Evolutionary conservation across 2,888 invertebrate genomes (phyloP), one percentile per base, ranked within the genome.

Genomic region (Drosophila quinaria): DNA sequence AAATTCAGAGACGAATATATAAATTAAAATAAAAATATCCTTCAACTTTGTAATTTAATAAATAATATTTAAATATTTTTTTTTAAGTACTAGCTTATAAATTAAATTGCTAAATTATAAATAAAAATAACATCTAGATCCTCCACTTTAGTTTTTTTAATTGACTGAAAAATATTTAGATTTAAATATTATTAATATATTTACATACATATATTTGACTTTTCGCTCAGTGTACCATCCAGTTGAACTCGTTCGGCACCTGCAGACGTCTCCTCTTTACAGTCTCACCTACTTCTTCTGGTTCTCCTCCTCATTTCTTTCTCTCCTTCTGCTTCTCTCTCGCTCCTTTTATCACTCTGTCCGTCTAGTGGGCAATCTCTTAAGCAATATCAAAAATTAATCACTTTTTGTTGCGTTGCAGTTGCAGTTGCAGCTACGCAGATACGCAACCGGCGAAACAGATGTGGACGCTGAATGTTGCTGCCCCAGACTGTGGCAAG

Each of bases 371-470:
- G 51, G 74, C 84, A 81, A 87, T 86, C 88, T 74, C 69, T 78
- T 82, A 76, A 81, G 62, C 90, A 86, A 86, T 82, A 87, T 86
- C 86, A 88, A 88, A 88, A 88, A 86, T 86, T 86, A 86, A 86
- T 86, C 90, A 86, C 88, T 86, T 86, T 87, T 86, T 71, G 37
- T 44, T 52, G 58, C 39, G 46, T 35, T 58, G 72, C 42, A 42
- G 42, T 46, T 74, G 73, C 74, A 76, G 74, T 78, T 88, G 70
- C 82, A 82, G 85, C 72, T 88, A 82, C 81, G 69, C 78, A 72
- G 75, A 63, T 70, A 72, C 67, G 69, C 62, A 54, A 33, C 59
- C 61, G 3, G 33, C 54, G 63, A 51, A 71, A 65, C 79, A 72
- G 70, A 69, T 80, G 74, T 70, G 81, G 60, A 78, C 47, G 25